Evolutionary conservation across 2,113 vertebrate species (phyloP).

Genomic region (Gadus macrocephalus): DNA sequence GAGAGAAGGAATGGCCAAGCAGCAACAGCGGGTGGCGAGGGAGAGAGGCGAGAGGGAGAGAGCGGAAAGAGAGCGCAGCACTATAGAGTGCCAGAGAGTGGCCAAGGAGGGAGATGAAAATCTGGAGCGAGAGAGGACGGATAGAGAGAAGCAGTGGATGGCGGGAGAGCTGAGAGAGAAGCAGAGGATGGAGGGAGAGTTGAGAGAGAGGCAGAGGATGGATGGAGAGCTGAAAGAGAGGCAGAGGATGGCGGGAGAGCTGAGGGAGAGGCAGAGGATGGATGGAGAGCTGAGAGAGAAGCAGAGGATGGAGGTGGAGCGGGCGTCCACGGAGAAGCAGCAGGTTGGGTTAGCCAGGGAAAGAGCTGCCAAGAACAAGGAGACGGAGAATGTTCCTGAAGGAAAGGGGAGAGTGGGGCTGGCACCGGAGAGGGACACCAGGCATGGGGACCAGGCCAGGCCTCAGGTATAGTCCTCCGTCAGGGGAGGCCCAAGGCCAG

Average conservation of each 20-base stretch:
- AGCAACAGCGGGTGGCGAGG: conserved; percentile 27
- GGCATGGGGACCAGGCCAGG: background rate
- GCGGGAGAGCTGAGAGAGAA: too few relatives aligned
- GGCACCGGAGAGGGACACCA: background rate
- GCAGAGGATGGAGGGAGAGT: too few relatives aligned
- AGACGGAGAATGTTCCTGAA: background rate
- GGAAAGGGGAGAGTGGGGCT: background rate
- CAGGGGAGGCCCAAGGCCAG: background rate
- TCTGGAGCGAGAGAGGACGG: conserved; percentile 36
- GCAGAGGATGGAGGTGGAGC: conserved; percentile 3
- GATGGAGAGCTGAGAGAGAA: conserved; percentile 2
- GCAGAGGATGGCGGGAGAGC: conserved; percentile 33
- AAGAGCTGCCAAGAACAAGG: background rate
- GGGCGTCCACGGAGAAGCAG: background rate
- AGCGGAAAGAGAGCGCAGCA: background rate
- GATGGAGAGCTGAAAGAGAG: background rate
- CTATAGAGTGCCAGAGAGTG: background rate
- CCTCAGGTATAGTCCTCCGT: conserved; percentile 11
- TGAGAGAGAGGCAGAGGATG: too few relatives aligned
- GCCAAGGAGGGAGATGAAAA: background rate
- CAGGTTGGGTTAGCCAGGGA: background rate
- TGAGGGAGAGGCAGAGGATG: background rate
- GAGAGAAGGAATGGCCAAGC: conserved; percentile 34
- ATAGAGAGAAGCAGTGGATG: background rate
- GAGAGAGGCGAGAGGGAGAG: conserved; percentile 3